These are phyloP conservation scores for Nomada ferruginata DNA, from an alignment of 2,888 invertebrate genomes.

Conservation along the genomic window DNA sequence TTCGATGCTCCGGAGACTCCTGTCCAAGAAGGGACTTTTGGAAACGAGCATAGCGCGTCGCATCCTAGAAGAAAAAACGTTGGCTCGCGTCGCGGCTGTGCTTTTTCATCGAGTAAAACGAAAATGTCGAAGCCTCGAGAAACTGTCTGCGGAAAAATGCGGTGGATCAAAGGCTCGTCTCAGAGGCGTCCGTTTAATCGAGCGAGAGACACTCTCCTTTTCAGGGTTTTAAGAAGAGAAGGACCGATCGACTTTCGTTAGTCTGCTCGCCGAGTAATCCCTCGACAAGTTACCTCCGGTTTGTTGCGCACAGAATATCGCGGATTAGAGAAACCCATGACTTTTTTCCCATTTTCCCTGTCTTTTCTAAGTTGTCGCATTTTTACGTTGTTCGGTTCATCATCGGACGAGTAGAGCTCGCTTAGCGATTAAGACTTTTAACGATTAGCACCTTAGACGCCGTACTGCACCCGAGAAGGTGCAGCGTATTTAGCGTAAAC, in stretches of 20 bases:
- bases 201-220: slow-evolving; percentile 53
- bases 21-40: not conserved
- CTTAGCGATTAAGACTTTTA: slow-evolving; percentile 67
- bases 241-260: slow-evolving; percentile 61
- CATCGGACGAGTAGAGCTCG: slow-evolving; percentile 55
- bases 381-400: slow-evolving; percentile 16
- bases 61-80: not conserved
- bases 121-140: slow-evolving; percentile 17
- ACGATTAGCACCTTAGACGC: slow-evolving; percentile 72
- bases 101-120: slow-evolving; percentile 1
- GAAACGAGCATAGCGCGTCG: not conserved
- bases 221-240: slow-evolving; percentile 58
- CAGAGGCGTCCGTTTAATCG: slow-evolving; percentile 47
- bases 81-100: not conserved
- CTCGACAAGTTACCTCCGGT: slow-evolving; percentile 27
- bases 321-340: slow-evolving; percentile 12
- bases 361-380: slow-evolving; percentile 21
- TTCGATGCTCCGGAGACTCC: not conserved
- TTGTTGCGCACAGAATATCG: slow-evolving; percentile 32
- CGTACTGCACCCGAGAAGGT: slow-evolving; percentile 71
- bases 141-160: slow-evolving; percentile 29
- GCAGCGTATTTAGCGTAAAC: slow-evolving; percentile 74
- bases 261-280: slow-evolving; percentile 41
- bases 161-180: slow-evolving; percentile 52
- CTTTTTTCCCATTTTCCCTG: slow-evolving; percentile 17